Conservation (phyloP, 2,888 invertebrate genomes). For the Phytoseiulus persimilis region DNA sequence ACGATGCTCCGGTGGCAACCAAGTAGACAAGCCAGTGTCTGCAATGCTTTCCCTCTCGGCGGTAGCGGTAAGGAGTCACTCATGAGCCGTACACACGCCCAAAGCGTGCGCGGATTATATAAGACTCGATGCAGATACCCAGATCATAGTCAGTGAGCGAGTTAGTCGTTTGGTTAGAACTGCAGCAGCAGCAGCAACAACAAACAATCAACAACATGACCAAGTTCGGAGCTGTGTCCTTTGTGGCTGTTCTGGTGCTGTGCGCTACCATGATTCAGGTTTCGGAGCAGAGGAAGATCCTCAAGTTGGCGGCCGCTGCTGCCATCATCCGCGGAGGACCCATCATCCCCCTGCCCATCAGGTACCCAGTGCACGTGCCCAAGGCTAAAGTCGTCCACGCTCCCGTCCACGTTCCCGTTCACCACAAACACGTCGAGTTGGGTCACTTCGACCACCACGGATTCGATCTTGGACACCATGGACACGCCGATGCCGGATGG, state of each 20-base stretch:
- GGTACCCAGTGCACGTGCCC: background rate
- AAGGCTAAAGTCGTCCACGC: background rate
- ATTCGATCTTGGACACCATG: background rate
- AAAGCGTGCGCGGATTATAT: background rate
- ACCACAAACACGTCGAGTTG: background rate
- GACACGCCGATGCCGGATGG: background rate
- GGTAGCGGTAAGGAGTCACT: background rate
- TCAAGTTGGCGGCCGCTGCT: background rate
- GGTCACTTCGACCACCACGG: background rate
- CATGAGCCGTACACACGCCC: background rate
- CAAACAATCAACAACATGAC: background rate
- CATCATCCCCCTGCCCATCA: background rate
- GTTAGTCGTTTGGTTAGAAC: background rate
- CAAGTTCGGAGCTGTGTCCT: background rate
- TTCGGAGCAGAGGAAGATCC: background rate
- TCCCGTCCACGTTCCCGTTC: background rate
- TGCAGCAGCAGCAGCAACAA: background rate
- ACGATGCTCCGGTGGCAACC: background rate
- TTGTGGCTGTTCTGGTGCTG: background rate
- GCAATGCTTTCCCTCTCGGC: background rate
- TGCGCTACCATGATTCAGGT: background rate
- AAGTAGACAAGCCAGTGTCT: background rate
- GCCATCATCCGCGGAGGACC: background rate
- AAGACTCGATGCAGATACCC: background rate
- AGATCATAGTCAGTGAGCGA: background rate